Conservation (phyloP, 2,113 vertebrate species). For the Corvus hawaiiensis region DNA sequence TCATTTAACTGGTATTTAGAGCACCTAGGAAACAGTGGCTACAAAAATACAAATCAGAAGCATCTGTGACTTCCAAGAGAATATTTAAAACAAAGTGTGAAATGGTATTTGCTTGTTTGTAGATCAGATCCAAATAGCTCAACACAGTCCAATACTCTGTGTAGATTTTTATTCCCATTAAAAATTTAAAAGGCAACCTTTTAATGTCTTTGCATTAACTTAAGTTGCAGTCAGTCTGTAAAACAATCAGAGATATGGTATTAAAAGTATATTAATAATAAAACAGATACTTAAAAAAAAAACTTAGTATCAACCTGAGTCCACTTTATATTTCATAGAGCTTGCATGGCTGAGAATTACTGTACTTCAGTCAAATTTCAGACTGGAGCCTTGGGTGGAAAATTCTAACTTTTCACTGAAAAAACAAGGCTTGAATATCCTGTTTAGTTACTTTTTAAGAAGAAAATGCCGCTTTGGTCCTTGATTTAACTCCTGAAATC, state of each 20-base stretch:
- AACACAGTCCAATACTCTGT: neutral
- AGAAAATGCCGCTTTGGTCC: neutral
- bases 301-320: neutral
- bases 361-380: neutral
- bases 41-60: neutral
- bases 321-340: neutral
- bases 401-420: neutral
- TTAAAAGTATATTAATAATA: constrained; percentile 59
- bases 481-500: neutral
- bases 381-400: neutral
- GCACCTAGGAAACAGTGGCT: neutral
- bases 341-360: neutral
- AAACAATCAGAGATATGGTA: constrained; percentile 20
- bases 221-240: constrained; percentile 18
- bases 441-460: neutral
- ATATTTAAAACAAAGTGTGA: constrained; percentile 22
- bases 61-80: constrained; percentile 4
- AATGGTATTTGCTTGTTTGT: constrained; percentile 12
- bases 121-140: neutral
- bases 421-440: neutral
- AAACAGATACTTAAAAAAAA: constrained; percentile 21
- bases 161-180: constrained; percentile 23
- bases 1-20: neutral
- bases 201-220: constrained; percentile 43
- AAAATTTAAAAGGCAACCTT: constrained; percentile 59